Base-by-base conservation (phyloP, 2,113 vertebrate genomes). In the Prinia subflava region DNA sequence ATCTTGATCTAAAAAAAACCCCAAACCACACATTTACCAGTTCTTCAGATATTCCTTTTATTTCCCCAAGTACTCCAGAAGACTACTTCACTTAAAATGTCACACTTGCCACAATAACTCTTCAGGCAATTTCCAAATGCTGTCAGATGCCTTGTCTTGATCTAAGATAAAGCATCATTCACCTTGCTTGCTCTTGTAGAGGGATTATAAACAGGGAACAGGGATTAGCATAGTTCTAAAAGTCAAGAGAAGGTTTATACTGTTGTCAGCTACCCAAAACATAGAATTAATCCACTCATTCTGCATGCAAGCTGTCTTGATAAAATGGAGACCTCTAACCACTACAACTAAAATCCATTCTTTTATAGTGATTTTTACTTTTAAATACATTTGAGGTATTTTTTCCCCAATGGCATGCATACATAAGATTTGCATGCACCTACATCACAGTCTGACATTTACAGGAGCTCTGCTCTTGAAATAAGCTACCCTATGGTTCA, bases 171-270 rank as follows among this genome's bases (percentile, higher is more conserved):
- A 92, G 86, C 83, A 96, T 94, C 49, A 65, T 91, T 97, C 97
- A 97, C 97, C 96, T 98, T 98, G 96, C 94, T 90, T 96, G 95
- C 91, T 97, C 97, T 97, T 97, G 94, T 79, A 86, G 49, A 88
- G 87, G 83, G 95, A 98, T 98, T 98, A 97, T 96, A 97, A 97
- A 28, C 75, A 95, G 91, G 83, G 57, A 89, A 94, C 37, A 7
- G 92, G 96, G 98, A 98, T 98, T 97, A 98, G 89, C 95, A 97
- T 65, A 92, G 96, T 97, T 98, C 95, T 94, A 94, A 93, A 96
- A 95, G 96, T 97, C 95, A 95, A 44, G 70, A 92, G 41, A 85
- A 77, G 60, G 96, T 97, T 95, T 91, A 97, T 96, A 84, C 93
- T 95, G 90, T 77, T 96, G 94, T 85, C 93, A 95, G 85, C 68